phyloP scores from a whole-genome alignment of 2,888 invertebrate genomes.

The Lordiphosa andalusiaca region DNA sequence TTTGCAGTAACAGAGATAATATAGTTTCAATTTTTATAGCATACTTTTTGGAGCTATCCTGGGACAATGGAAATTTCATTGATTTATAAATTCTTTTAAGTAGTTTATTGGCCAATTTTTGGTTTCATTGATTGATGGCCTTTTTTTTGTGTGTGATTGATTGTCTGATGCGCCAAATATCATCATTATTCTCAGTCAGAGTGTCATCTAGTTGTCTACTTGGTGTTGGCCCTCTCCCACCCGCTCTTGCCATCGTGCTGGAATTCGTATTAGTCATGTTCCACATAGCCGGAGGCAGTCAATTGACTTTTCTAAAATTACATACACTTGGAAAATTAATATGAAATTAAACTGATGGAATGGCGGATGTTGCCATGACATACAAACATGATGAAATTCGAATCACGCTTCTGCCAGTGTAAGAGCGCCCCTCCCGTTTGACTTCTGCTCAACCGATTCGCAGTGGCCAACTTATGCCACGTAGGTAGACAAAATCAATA shows the following conservation, averaged over 20 bases:
- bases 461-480: slow-evolving; percentile 5
- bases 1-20: no score
- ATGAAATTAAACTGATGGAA: no score
- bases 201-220: slow-evolving; percentile 3
- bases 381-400: no score
- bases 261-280: slow-evolving; percentile 40
- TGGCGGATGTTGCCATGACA: no score
- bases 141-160: slow-evolving; percentile 23
- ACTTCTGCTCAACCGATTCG: neutral
- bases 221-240: neutral
- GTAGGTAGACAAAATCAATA: slow-evolving; percentile 63
- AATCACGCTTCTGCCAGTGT: slow-evolving; percentile 8
- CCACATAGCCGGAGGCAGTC: slow-evolving; percentile 23
- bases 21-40: no score
- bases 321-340: no score
- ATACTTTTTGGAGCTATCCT: no score
- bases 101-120: slow-evolving; percentile 12
- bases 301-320: no score
- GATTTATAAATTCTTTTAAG: neutral
- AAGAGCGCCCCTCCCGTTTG: neutral
- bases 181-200: slow-evolving; percentile 33
- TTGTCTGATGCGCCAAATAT: slow-evolving; percentile 44
- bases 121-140: slow-evolving; percentile 29
- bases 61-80: no score
- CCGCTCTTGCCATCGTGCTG: slow-evolving; percentile 17